These are phyloP conservation scores for Lepidochitona cinerea DNA, from an alignment of 2,888 invertebrate genomes.

Conservation along the genomic window DNA sequence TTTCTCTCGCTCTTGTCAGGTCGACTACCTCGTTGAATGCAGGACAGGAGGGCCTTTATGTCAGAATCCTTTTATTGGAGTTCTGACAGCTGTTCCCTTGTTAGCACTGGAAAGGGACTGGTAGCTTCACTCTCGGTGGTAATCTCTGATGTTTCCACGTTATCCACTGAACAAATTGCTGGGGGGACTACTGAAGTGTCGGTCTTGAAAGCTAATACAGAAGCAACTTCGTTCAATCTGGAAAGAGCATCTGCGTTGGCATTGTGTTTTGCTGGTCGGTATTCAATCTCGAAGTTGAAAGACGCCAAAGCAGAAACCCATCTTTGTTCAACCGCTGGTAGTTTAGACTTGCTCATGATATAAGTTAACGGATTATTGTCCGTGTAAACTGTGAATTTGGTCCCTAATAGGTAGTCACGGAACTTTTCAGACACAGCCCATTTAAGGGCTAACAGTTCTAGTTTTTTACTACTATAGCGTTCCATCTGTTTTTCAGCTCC, in stretches of 20 bases:
- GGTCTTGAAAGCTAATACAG: neutral
- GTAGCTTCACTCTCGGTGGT: neutral
- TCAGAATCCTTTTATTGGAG: neutral
- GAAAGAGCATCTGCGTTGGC: neutral
- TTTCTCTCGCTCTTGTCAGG: neutral
- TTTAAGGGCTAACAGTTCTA: constrained; percentile 21
- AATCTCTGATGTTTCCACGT: too few relatives aligned
- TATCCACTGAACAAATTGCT: too few relatives aligned
- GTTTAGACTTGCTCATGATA: neutral
- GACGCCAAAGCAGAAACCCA: neutral
- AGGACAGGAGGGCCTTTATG: neutral
- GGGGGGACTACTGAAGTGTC: neutral
- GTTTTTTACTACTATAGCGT: constrained; percentile 19
- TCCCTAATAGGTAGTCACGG: constrained; percentile 5
- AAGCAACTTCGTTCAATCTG: neutral
- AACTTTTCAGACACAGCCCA: too few relatives aligned
- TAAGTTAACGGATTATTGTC: constrained; percentile 7
- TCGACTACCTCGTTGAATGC: neutral
- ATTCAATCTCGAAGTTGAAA: neutral
- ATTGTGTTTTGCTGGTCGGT: constrained; percentile 2
- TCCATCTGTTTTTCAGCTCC: constrained; percentile 6
- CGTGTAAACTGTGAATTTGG: constrained; percentile 2
- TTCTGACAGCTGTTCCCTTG: neutral
- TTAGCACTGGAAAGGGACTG: neutral
- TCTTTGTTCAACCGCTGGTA: neutral